These are phyloP conservation scores for Pachyrhynchus sulphureomaculatus DNA, from an alignment of 1,140 invertebrate genomes.

Conservation along the genomic window DNA sequence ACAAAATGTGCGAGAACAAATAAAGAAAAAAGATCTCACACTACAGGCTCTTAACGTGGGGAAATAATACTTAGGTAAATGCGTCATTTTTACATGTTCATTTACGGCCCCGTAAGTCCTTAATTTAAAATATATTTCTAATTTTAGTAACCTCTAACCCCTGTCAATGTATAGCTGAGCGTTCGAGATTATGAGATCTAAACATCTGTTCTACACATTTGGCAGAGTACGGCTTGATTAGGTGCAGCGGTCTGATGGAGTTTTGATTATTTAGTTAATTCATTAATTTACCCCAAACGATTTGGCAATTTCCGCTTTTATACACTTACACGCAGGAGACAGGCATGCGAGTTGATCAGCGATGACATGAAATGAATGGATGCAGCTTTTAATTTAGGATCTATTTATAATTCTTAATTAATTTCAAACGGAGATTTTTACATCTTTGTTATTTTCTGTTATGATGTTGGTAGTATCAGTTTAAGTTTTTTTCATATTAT, in stretches of 20 bases:
- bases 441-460: too few relatives aligned
- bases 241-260: constrained; percentile 42
- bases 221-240: constrained; percentile 43
- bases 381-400: too few relatives aligned
- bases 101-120: constrained; percentile 9
- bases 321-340: constrained; percentile 5
- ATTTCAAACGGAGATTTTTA: too few relatives aligned
- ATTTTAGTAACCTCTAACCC: constrained; percentile 50
- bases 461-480: too few relatives aligned
- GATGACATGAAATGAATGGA: too few relatives aligned
- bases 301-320: constrained; percentile 39
- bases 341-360: neutral
- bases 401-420: too few relatives aligned
- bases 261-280: constrained; percentile 49
- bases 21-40: too few relatives aligned
- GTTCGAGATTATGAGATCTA: constrained; percentile 46
- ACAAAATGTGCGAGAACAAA: too few relatives aligned
- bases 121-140: constrained; percentile 43
- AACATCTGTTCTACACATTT: constrained; percentile 49
- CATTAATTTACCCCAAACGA: constrained; percentile 44
- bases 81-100: neutral
- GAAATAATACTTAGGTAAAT: too few relatives aligned
- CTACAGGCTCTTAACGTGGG: too few relatives aligned
- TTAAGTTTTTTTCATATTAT: too few relatives aligned
- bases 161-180: constrained; percentile 41